These are phyloP conservation scores for Scomberomorus guttatus DNA, from an alignment of 2,797 vertebrate species.

Conservation along the genomic window DNA sequence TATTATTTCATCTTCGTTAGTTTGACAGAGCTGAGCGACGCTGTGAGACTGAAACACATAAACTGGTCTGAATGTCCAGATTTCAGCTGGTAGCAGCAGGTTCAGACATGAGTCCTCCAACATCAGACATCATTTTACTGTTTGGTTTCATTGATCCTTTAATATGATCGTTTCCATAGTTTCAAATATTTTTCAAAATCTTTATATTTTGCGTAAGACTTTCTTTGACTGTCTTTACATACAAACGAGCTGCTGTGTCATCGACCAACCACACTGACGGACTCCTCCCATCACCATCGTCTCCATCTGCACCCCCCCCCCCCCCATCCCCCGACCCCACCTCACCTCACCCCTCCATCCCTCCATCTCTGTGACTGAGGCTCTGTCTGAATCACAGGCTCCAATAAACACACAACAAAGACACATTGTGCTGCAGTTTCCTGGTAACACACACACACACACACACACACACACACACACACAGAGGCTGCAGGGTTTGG, in stretches of 20 bases:
- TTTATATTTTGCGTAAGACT: too few relatives aligned
- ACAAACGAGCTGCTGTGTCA: neutral
- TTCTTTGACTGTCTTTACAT: too few relatives aligned
- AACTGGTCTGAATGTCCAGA: too few relatives aligned
- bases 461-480: conserved; percentile 21
- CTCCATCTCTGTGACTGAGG: conserved; percentile 37
- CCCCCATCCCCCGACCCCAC: neutral
- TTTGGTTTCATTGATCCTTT: too few relatives aligned
- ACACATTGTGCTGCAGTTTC: conserved; percentile 64
- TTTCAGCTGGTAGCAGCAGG: too few relatives aligned
- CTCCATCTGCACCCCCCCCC: neutral
- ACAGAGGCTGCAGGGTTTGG: neutral
- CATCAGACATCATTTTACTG: too few relatives aligned
- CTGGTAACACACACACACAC: conserved; percentile 14
- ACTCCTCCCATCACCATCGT: neutral
- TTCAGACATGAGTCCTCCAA: too few relatives aligned
- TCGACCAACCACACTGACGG: neutral
- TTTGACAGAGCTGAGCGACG: too few relatives aligned
- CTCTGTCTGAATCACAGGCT: conserved; percentile 53
- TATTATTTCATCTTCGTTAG: too few relatives aligned
- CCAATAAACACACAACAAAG: conserved; percentile 63
- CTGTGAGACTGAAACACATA: too few relatives aligned
- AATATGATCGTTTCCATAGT: too few relatives aligned
- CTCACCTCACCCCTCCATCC: neutral
- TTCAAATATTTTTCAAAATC: too few relatives aligned